Percentiles rank a stretch among this genome's conserved stretches.
These are phyloP conservation scores for Centroberyx gerrardi DNA, from an alignment of 2,797 vertebrate genomes.

Conservation along the genomic window DNA sequence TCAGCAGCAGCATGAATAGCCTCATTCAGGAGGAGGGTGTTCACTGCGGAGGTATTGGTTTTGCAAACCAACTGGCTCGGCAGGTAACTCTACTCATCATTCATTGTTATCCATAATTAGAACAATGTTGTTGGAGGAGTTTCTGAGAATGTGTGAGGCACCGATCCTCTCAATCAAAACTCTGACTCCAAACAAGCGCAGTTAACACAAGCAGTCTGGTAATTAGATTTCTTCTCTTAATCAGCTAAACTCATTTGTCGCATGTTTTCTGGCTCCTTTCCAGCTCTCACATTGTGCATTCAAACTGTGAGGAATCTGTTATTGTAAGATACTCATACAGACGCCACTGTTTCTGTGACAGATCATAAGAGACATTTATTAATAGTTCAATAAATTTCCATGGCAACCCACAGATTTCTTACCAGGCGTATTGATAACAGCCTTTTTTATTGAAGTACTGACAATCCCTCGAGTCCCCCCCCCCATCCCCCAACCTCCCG, in stretches of 20 bases:
- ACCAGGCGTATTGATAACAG: neutral
- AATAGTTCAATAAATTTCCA: too few relatives aligned
- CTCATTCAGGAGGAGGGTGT: too few relatives aligned
- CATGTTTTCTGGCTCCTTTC: constrained; percentile 46
- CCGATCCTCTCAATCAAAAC: neutral
- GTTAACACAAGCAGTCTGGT: constrained; percentile 26
- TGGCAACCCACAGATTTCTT: too few relatives aligned
- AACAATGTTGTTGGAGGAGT: neutral
- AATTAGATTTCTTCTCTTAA: constrained; percentile 62
- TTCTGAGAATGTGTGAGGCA: too few relatives aligned
- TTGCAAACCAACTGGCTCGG: constrained; percentile 34
- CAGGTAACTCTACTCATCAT: constrained; percentile 17
- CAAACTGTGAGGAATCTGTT: neutral
- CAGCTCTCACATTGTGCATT: neutral
- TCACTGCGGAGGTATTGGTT: neutral
- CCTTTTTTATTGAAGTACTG: neutral
- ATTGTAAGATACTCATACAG: neutral
- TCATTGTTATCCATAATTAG: neutral
- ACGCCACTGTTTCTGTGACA: constrained; percentile 2
- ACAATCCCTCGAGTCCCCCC: neutral
- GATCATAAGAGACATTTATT: constrained; percentile 8
- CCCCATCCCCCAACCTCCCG: neutral
- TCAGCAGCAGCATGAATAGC: too few relatives aligned
- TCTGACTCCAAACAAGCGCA: neutral
- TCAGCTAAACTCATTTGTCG: constrained; percentile 70